Conservation (phyloP, 2,113 vertebrate genomes). For the Apodemus sylvaticus region DNA sequence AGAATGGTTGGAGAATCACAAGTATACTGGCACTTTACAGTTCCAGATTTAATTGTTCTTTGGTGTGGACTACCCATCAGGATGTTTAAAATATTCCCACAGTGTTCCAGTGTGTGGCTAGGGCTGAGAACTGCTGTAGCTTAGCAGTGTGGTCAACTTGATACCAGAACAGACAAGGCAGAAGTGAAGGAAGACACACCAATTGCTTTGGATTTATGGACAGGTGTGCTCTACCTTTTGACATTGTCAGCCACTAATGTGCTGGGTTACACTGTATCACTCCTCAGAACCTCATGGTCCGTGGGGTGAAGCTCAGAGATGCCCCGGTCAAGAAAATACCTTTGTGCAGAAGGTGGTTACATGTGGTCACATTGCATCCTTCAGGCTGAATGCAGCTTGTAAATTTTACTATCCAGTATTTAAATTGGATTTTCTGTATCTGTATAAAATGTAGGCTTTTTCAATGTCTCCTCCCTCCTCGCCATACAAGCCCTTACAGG, state of each 20-base stretch:
- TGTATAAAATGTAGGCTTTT: neutral
- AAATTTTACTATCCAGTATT: neutral
- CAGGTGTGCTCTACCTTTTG: neutral
- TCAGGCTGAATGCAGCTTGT: neutral
- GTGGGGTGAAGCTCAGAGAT: neutral
- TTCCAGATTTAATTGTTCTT: neutral
- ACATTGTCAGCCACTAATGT: neutral
- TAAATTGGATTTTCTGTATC: neutral
- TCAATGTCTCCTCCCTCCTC: neutral
- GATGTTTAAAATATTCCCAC: slow-evolving; percentile 19
- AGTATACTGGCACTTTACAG: neutral
- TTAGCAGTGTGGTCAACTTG: neutral
- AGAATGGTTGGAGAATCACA: neutral
- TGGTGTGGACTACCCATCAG: neutral
- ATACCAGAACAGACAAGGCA: neutral
- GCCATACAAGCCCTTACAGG: neutral
- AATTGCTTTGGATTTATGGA: neutral
- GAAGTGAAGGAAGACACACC: neutral
- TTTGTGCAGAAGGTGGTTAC: neutral
- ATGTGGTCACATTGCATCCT: neutral
- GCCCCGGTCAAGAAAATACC: neutral
- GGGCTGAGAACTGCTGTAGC: neutral
- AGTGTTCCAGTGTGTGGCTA: slow-evolving; percentile 10
- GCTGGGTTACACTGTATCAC: neutral
- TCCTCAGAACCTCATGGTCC: neutral